Percentiles rank a stretch among this genome's conserved stretches.
These are phyloP conservation scores for Kuschelorhynchus macadamiae DNA, from an alignment of 2,888 invertebrate species.

Conservation along the genomic window DNA sequence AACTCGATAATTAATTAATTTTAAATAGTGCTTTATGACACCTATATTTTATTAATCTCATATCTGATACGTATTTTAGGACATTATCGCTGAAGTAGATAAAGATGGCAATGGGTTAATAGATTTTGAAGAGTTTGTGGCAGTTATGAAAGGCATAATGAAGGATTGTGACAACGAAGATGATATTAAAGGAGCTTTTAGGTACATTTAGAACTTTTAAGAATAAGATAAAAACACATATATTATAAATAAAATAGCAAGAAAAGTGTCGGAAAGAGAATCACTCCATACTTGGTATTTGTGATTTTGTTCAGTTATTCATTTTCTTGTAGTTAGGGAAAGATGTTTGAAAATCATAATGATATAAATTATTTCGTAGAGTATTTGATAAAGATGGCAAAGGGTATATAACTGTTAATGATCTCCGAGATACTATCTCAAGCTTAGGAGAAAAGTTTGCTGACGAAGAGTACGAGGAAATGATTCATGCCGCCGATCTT, in stretches of 20 bases:
- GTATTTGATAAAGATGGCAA: conserved; percentile 48
- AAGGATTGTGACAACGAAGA: conserved; percentile 48
- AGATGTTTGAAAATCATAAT: no score
- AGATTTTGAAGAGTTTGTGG: conserved; percentile 45
- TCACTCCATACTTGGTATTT: no score
- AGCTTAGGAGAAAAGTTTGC: conserved; percentile 43
- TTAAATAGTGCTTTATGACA: no score
- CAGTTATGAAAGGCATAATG: conserved; percentile 42
- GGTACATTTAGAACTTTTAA: no score
- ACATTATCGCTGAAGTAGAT: conserved; percentile 44
- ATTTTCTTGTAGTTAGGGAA: no score
- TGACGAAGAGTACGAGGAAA: conserved; percentile 49
- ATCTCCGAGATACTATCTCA: conserved; percentile 36
- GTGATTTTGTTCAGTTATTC: no score
- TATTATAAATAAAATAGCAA: no score
- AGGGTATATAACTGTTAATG: conserved; percentile 43
- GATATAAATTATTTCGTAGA: conserved; percentile 10
- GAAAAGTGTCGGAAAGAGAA: no score
- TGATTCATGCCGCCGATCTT: conserved; percentile 46
- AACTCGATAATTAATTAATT: no score
- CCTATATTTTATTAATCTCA: neutral
- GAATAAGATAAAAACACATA: no score
- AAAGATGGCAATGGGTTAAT: conserved; percentile 43
- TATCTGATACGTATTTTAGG: conserved; percentile 27
- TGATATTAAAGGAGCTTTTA: conserved; percentile 48